A percentile compares a stretch with the other conserved stretches of the same genome.
These are phyloP conservation scores for Oncorhynchus keta DNA, from an alignment of 2,113 vertebrate genomes.

Conservation along the genomic window DNA sequence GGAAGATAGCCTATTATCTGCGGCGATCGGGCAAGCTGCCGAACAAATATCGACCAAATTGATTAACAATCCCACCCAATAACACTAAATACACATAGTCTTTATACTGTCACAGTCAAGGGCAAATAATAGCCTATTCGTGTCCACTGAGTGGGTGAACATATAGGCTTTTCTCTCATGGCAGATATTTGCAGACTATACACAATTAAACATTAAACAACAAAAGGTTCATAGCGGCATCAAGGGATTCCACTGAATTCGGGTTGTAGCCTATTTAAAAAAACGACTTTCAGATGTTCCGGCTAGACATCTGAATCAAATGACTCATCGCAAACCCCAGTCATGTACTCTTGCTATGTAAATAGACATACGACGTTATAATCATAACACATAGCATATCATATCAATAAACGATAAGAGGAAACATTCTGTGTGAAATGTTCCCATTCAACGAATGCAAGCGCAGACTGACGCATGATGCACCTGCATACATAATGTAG, in stretches of 20 bases:
- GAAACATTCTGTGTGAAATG: not conserved
- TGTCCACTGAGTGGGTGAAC: conserved; percentile 31
- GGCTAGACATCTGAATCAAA: not conserved
- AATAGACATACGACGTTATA: not conserved
- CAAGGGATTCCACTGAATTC: not conserved
- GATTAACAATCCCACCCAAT: conserved; percentile 58
- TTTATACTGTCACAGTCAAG: conserved; percentile 36
- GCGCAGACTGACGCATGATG: conserved; percentile 9
- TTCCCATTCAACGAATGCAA: not conserved
- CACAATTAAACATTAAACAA: conserved; percentile 24
- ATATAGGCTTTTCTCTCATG: not conserved
- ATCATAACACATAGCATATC: not conserved
- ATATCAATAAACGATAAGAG: not conserved
- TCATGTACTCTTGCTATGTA: not conserved
- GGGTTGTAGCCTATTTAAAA: not conserved
- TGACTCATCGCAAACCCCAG: not conserved
- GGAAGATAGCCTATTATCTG: conserved; percentile 45
- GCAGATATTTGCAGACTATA: conserved; percentile 5
- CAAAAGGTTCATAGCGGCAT: conserved; percentile 2
- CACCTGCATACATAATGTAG: conserved; percentile 49
- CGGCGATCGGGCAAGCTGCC: conserved; percentile 59
- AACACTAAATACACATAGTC: conserved; percentile 30
- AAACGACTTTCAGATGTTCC: not conserved
- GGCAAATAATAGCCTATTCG: conserved; percentile 31
- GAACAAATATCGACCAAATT: conserved; percentile 66